Evolutionary conservation across 2,888 invertebrate genomes (phyloP).

Genomic region (Habroteleia sp.): DNA sequence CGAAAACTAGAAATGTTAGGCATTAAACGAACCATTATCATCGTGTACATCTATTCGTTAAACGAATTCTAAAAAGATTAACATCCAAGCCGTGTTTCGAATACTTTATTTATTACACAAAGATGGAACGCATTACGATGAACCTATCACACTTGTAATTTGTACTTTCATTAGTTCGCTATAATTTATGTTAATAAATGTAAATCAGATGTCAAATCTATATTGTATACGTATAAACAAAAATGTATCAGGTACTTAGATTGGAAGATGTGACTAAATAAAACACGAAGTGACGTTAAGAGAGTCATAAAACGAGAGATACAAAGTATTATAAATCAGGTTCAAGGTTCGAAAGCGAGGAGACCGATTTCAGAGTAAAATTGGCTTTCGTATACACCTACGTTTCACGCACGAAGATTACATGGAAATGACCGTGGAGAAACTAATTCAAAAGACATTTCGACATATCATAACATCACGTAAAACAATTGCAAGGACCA

Average conservation of each 20-base stretch:
- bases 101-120: too few relatives aligned
- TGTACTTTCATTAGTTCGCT: too few relatives aligned
- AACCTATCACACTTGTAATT: too few relatives aligned
- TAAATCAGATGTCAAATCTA: too few relatives aligned
- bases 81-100: too few relatives aligned
- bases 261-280: neutral
- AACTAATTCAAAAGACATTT: constrained; percentile 20
- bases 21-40: too few relatives aligned
- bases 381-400: constrained; percentile 1
- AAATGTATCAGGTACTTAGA: constrained; percentile 1
- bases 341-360: constrained; percentile 30
- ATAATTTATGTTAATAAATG: too few relatives aligned
- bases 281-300: constrained; percentile 1
- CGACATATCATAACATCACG: constrained; percentile 25
- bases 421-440: constrained; percentile 14
- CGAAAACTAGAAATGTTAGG: too few relatives aligned
- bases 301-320: constrained; percentile 8
- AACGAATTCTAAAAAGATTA: too few relatives aligned
- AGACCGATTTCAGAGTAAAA: constrained; percentile 8
- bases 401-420: neutral
- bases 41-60: too few relatives aligned
- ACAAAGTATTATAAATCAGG: constrained; percentile 20
- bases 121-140: too few relatives aligned
- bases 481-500: constrained; percentile 26
- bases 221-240: too few relatives aligned